Base-by-base conservation (phyloP, 2,797 vertebrate species). In the Chelmon rostratus region DNA sequence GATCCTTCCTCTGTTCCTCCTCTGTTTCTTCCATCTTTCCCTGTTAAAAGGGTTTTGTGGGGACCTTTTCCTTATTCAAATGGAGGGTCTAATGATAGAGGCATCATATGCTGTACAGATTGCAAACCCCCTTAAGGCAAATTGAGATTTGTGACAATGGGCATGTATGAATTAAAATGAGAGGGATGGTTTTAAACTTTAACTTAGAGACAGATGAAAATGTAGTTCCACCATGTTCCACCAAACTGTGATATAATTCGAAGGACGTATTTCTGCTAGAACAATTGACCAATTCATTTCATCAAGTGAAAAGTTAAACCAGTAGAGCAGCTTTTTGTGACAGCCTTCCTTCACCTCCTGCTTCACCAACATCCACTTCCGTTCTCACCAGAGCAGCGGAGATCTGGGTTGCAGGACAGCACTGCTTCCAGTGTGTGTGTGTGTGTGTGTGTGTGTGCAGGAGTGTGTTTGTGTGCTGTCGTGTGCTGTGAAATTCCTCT, bases 401-500 rank as follows among this genome's bases (percentile, higher is more conserved):
- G 61, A 71, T 54, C 63, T 47, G 61, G 31, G 33, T 68, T 76
- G 81, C 54, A 64, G 69, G 57, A 62, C 62, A 69, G 64, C 76
- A 50, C 53, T 57, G 57, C 68, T 76, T 72, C 50, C 42, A 63
- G 37, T 61, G 67, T 78, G 63, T 61, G 56, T 59, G 80, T 40
- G 53, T 52, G 52, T 56, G 46, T 56, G 74, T 79, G 37, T 65
- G 46, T 37, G 62, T 37, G 78, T 25, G 68, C 53, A 56, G 68
- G 75, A 79, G 67, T 56, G 67, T 58, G 81, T 40, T 49, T 50
- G 47, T 54, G 46, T 56, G 74, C 80, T 65, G 83, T 92, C 79
- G 82, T 92, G 89, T 91, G 92, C 90, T 94, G 92, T 92, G 88
- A 95, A 95, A 95, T 95, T 95, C 95, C 93, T 93, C 83, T 84